Percentiles rank a stretch among this genome's conserved stretches.
Conservation (phyloP, 2,888 invertebrate genomes). For the Malacosoma neustria region DNA sequence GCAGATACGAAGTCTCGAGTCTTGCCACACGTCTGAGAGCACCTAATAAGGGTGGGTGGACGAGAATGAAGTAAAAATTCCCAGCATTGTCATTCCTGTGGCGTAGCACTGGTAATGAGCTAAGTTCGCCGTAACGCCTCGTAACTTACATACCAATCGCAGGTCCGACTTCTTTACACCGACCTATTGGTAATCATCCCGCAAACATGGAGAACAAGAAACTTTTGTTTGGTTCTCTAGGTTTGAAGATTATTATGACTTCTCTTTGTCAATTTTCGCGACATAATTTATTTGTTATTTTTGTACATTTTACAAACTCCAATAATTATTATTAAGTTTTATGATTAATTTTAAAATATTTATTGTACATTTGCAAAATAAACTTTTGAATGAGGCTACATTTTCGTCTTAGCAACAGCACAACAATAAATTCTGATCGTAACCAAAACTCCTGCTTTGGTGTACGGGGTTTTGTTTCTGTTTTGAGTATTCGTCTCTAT, state of each 20-base stretch:
- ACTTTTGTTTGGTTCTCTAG: slow-evolving; percentile 39
- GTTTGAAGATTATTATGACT: slow-evolving; percentile 20
- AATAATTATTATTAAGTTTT: too few relatives aligned
- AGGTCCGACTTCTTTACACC: slow-evolving; percentile 24
- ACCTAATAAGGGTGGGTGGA: slow-evolving; percentile 47
- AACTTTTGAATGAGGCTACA: too few relatives aligned
- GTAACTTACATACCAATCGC: slow-evolving; percentile 72
- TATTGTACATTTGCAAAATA: too few relatives aligned
- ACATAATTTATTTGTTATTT: too few relatives aligned
- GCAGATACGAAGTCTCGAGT: slow-evolving; percentile 32
- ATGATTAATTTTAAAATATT: too few relatives aligned
- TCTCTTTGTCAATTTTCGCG: too few relatives aligned
- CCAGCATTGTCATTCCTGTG: slow-evolving; percentile 58
- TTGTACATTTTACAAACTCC: too few relatives aligned
- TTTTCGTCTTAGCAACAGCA: too few relatives aligned
- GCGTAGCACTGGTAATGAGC: slow-evolving; percentile 67
- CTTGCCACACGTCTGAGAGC: slow-evolving; percentile 40
- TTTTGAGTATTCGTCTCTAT: too few relatives aligned
- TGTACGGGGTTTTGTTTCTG: too few relatives aligned
- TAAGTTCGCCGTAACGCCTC: slow-evolving; percentile 69
- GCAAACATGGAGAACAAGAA: slow-evolving; percentile 49
- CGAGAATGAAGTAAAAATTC: slow-evolving; percentile 63
- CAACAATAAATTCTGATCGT: too few relatives aligned
- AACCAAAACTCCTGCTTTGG: too few relatives aligned
- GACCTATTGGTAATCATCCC: slow-evolving; percentile 53